phyloP scores from a whole-genome alignment of 2,888 invertebrate genomes.

The Macrosoma leucophasiata region DNA sequence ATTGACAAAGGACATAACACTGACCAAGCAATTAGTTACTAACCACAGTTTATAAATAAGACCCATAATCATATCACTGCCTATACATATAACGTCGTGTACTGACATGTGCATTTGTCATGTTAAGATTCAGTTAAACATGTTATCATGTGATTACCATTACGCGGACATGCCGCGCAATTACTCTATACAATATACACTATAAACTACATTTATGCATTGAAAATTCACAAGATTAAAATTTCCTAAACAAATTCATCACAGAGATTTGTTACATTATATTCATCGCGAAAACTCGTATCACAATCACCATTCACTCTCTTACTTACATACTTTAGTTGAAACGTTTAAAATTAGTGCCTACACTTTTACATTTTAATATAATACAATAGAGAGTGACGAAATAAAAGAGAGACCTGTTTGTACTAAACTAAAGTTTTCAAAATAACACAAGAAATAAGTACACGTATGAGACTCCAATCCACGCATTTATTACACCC shows the following conservation, averaged over 20 bases:
- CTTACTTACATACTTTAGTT: conserved; percentile 45
- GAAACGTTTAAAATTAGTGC: conserved; percentile 43
- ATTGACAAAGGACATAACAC: no score
- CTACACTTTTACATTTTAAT: conserved; percentile 46
- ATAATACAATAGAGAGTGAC: conserved; percentile 71
- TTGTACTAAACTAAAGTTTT: conserved; percentile 69
- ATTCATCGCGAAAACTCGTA: conserved; percentile 48
- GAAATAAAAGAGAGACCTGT: conserved; percentile 71
- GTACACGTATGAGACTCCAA: conserved; percentile 68
- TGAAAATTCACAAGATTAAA: conserved; percentile 50
- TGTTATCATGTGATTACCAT: conserved; percentile 25
- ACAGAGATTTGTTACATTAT: conserved; percentile 65
- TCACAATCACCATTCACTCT: conserved; percentile 58
- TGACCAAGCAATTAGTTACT: no score
- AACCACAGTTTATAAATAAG: no score
- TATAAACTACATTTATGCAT: conserved; percentile 44
- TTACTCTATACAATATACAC: conserved; percentile 35
- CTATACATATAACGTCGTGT: conserved; percentile 29
- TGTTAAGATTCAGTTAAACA: conserved; percentile 36
- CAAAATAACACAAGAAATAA: conserved; percentile 47
- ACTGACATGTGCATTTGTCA: conserved; percentile 46
- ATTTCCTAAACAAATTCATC: conserved; percentile 66
- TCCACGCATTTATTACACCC: conserved; percentile 39
- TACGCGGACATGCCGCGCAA: conserved; percentile 38
- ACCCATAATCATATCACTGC: no score